Conservation (phyloP, 2,113 vertebrate species). For the Nannobrachium achirus region DNA sequence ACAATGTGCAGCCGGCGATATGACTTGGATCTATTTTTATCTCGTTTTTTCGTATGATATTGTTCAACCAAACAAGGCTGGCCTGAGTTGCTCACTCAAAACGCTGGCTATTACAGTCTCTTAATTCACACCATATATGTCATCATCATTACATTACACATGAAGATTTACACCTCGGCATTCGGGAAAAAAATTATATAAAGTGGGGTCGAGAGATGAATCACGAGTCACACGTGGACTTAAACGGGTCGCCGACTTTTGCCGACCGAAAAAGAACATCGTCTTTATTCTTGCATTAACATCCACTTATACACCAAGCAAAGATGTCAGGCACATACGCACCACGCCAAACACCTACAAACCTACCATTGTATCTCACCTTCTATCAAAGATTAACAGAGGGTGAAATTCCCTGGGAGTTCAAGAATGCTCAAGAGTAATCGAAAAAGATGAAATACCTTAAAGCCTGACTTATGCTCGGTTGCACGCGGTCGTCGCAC, state of each 20-base stretch:
- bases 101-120: slow-evolving; percentile 54
- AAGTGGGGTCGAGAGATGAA: slow-evolving; percentile 33
- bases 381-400: slow-evolving; percentile 44
- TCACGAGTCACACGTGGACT: slow-evolving; percentile 32
- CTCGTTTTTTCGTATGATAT: slow-evolving; percentile 75
- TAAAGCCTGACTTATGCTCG: slow-evolving; percentile 2
- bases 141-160: slow-evolving; percentile 45
- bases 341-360: slow-evolving; percentile 39
- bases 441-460: slow-evolving; percentile 52
- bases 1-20: slow-evolving; percentile 68
- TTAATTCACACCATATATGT: slow-evolving; percentile 41
- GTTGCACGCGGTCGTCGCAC: too few relatives aligned
- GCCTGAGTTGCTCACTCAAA: slow-evolving; percentile 59
- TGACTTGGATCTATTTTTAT: slow-evolving; percentile 73
- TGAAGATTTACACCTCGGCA: slow-evolving; percentile 36
- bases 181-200: slow-evolving; percentile 25
- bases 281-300: slow-evolving; percentile 51
- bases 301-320: slow-evolving; percentile 71
- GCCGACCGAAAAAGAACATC: slow-evolving; percentile 37
- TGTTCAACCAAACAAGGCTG: slow-evolving; percentile 73
- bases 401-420: slow-evolving; percentile 38
- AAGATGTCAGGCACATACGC: slow-evolving; percentile 78
- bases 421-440: slow-evolving; percentile 29
- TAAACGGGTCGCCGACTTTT: slow-evolving; percentile 13
- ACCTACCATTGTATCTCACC: slow-evolving; percentile 58